Conservation (phyloP, 2,113 vertebrate species). For the Collichthys lucidus region DNA sequence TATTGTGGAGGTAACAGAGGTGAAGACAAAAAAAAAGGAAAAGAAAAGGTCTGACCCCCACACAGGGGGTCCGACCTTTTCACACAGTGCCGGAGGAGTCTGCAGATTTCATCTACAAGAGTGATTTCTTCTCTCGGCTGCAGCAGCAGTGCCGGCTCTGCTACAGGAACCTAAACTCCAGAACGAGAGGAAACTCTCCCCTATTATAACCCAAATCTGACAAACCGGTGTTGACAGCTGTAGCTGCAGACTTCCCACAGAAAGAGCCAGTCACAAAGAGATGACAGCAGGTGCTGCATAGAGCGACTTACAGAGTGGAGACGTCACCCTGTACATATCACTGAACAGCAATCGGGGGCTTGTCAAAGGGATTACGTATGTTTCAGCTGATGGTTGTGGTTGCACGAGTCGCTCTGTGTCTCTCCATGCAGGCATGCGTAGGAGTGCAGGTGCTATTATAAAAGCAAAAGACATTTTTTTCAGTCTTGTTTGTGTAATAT, state of each 20-base stretch:
- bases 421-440: conserved; percentile 25
- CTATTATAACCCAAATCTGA: conserved; percentile 9
- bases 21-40: not conserved
- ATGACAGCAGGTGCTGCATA: not conserved
- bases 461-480: conserved; percentile 7
- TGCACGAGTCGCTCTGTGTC: conserved; percentile 14
- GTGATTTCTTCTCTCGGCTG: not conserved
- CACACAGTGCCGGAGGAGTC: not conserved
- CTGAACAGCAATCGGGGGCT: conserved; percentile 7
- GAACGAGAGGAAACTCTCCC: not conserved
- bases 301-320: not conserved
- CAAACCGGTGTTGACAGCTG: conserved; percentile 22
- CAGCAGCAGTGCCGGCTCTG: not conserved
- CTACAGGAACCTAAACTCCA: not conserved
- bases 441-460: conserved; percentile 19
- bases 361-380: conserved; percentile 2
- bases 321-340: not conserved
- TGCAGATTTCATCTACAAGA: conserved; percentile 24
- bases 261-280: conserved; percentile 9
- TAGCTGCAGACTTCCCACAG: conserved; percentile 7
- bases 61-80: too few species aligned
- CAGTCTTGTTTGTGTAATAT: not conserved
- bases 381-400: conserved; percentile 13
- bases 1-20: not conserved
- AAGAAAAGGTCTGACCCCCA: conserved; percentile 10